These are phyloP conservation scores for Phenganax stokvisi DNA, from an alignment of 92 coral and sea anemone species.

Conservation along the genomic window DNA sequence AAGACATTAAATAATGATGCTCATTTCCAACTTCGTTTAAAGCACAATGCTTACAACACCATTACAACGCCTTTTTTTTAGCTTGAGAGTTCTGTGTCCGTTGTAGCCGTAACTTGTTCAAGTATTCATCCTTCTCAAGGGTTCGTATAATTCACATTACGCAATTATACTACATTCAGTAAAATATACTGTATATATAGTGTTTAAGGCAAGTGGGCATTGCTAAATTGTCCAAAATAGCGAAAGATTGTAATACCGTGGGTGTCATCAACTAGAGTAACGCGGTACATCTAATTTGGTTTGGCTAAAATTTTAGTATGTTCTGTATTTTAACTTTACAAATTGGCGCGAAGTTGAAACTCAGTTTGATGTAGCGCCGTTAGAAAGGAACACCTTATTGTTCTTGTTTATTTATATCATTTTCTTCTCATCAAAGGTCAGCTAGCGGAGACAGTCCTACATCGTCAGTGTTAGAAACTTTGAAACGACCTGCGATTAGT, in stretches of 20 bases:
- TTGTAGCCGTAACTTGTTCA: constrained; percentile 10
- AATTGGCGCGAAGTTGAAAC: too few relatives aligned
- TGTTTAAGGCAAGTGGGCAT: too few relatives aligned
- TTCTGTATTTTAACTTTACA: too few relatives aligned
- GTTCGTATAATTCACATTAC: neutral
- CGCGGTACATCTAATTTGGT: too few relatives aligned
- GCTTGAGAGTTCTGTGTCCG: neutral
- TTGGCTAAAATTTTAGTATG: too few relatives aligned
- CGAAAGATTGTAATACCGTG: too few relatives aligned
- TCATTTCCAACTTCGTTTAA: too few relatives aligned
- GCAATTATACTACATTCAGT: neutral
- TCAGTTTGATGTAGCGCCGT: too few relatives aligned
- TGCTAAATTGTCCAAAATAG: too few relatives aligned
- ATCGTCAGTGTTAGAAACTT: neutral
- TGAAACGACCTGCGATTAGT: constrained; percentile 20
- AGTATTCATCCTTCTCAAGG: neutral
- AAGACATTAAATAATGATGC: too few relatives aligned
- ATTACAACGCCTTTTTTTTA: neutral
- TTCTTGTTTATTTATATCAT: neutral
- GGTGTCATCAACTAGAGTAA: too few relatives aligned
- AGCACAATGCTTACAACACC: neutral
- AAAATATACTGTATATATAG: too few relatives aligned
- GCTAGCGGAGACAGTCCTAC: neutral
- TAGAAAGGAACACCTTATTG: neutral
- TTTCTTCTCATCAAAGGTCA: neutral